These are phyloP conservation scores for Glyphotaelius pellucidus DNA, from an alignment of 2,888 invertebrate species.

Conservation along the genomic window DNA sequence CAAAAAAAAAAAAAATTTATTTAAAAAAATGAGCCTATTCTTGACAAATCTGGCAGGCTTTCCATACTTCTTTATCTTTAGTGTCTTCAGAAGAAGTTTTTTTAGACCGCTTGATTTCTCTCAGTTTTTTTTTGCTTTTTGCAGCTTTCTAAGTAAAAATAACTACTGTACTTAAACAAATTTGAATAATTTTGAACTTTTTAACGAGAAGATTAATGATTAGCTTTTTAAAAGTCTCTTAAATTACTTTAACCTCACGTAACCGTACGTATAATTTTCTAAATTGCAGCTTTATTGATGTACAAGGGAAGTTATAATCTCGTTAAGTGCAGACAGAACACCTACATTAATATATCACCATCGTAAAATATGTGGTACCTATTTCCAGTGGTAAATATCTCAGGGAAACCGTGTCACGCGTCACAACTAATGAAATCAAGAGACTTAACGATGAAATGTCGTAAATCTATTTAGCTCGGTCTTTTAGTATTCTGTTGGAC, in stretches of 20 bases:
- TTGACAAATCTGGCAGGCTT: too few relatives aligned
- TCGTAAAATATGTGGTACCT: background rate
- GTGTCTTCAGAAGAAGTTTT: too few relatives aligned
- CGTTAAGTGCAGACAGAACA: background rate
- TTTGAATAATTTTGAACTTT: too few relatives aligned
- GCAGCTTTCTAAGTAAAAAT: too few relatives aligned
- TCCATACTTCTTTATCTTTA: too few relatives aligned
- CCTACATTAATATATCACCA: background rate
- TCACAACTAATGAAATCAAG: background rate
- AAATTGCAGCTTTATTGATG: background rate
- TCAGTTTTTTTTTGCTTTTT: too few relatives aligned
- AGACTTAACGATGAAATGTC: background rate
- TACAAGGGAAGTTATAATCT: background rate
- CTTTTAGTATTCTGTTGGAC: background rate
- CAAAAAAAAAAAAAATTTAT: too few relatives aligned
- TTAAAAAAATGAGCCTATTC: too few relatives aligned
- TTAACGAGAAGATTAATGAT: too few relatives aligned
- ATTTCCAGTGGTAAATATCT: background rate
- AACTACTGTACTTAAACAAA: too few relatives aligned
- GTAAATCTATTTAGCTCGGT: background rate
- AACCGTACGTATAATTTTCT: background rate
- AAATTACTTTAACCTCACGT: background rate
- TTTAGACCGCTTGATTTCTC: too few relatives aligned
- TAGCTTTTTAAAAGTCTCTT: background rate
- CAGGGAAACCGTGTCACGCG: background rate